Conservation (phyloP, 2,113 vertebrate species). For the Heterocephalus glaber region DNA sequence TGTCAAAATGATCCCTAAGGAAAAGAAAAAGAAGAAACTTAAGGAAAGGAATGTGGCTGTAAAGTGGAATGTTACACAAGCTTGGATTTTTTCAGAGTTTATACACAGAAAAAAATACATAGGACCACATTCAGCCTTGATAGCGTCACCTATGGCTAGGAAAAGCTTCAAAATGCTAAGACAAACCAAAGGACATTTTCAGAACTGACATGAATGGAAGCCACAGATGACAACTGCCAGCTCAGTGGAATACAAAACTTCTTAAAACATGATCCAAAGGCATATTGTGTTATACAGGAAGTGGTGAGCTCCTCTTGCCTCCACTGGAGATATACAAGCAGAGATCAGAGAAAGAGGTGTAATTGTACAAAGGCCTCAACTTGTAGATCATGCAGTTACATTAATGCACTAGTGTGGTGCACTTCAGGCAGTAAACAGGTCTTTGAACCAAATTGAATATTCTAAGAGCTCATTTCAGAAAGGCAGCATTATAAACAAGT, state of each 20-base stretch:
- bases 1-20: neutral
- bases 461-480: slow-evolving; percentile 54
- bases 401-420: neutral
- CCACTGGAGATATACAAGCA: slow-evolving; percentile 5
- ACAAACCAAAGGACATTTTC: neutral
- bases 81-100: neutral
- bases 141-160: neutral
- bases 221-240: neutral
- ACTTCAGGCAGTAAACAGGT: neutral
- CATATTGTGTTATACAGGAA: neutral
- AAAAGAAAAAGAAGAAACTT: neutral
- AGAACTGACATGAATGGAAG: neutral
- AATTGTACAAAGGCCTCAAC: neutral
- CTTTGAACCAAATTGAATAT: neutral
- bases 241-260: neutral
- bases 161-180: slow-evolving; percentile 30
- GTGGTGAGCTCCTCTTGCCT: neutral
- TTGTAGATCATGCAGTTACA: neutral
- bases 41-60: neutral
- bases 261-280: slow-evolving; percentile 20
- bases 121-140: neutral
- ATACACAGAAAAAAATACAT: neutral
- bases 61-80: neutral
- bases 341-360: neutral
- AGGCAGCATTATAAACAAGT: slow-evolving; percentile 7